A percentile compares a stretch with the other conserved stretches of the same genome.
Evolutionary conservation across 2,888 invertebrate genomes (phyloP).

Genomic region (Drosophila setosimentum): DNA sequence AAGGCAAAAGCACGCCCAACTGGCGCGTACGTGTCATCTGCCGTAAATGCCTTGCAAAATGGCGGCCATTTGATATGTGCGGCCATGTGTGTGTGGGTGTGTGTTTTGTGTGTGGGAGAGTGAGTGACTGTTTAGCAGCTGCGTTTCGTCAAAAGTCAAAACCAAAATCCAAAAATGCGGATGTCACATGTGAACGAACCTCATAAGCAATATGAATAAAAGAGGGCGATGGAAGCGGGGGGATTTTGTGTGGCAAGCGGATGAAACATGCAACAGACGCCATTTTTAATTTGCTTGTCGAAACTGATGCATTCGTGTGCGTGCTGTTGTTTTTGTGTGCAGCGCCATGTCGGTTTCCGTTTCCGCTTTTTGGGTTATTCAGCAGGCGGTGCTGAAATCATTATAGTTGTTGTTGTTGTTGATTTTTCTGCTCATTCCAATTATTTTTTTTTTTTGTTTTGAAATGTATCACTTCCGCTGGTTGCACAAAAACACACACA

Average conservation of each 20-base stretch:
- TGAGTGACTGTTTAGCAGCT: constrained; percentile 60
- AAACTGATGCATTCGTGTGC: constrained; percentile 43
- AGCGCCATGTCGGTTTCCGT: constrained; percentile 60
- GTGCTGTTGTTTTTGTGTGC: constrained; percentile 36
- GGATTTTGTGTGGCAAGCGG: constrained; percentile 24
- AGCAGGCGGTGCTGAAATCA: constrained; percentile 38
- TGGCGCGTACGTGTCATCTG: constrained; percentile 67
- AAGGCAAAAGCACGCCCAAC: constrained; percentile 42
- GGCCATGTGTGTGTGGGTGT: background rate
- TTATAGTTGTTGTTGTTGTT: constrained; percentile 26
- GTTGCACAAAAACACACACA: constrained; percentile 16
- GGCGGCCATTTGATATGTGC: constrained; percentile 48
- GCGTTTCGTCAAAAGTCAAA: constrained; percentile 66
- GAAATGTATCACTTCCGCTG: constrained; percentile 65
- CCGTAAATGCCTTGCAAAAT: constrained; percentile 71
- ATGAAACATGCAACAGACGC: constrained; percentile 69
- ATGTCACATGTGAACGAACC: constrained; percentile 23
- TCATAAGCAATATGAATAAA: too few species aligned
- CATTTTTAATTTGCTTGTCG: constrained; percentile 74
- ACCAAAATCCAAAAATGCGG: constrained; percentile 54
- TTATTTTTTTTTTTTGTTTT: constrained; percentile 22
- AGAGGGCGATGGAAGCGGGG: too few species aligned
- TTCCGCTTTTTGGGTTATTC: constrained; percentile 59
- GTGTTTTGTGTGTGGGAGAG: constrained; percentile 2
- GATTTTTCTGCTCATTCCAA: constrained; percentile 19